Base-by-base conservation (phyloP, 1,140 invertebrate species). In the Pogonomyrmex barbatus region DNA sequence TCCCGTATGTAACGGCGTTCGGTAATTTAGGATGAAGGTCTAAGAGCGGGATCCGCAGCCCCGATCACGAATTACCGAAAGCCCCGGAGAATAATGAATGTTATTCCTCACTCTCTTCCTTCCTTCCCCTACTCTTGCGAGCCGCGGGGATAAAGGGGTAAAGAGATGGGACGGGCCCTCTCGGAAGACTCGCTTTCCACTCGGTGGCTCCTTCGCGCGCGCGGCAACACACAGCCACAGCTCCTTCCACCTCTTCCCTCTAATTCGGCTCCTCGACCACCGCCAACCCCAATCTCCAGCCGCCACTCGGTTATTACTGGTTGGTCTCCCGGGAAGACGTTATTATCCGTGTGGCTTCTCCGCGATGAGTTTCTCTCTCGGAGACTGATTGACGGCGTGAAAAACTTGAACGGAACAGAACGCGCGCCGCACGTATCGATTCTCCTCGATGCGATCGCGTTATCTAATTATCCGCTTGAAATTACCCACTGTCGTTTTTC, bases 271-370 rank as follows among this genome's bases (percentile, higher is more conserved):
- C 79, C 58, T 77, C 82, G 73, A 85, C 84, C 85, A 82, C 24
- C 75, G 67, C 83, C 89, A 88, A 91, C 88, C 87, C 89, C 89
- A 90, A 91, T 91, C 91, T 91, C 76, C 71, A 89, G 60, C 86
- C 82, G 52, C 87, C 89, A 89, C 89, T 91, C 82, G 84, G 90
- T 92, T 92, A 91, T 92, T 92, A 91, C 88, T 73, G 88, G 86
- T 87, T 81, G 87, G 67, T 89, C 89, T 84, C 88, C 67, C 39
- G 91, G 89, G 88, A 91, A 78, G 88, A 93, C 91, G 91, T 92
- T 92, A 93, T 93, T 92, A 92, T 90, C 92, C 87, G 62, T 85
- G 87, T 85, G 85, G 84, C 87, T 91, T 68, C 85, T 90, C 77
- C 85, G 76, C 90, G 86, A 92, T 91, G 91, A 92, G 88, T 91